These are phyloP conservation scores for Hirundo rustica DNA, from an alignment of 2,797 vertebrate genomes.

Conservation along the genomic window DNA sequence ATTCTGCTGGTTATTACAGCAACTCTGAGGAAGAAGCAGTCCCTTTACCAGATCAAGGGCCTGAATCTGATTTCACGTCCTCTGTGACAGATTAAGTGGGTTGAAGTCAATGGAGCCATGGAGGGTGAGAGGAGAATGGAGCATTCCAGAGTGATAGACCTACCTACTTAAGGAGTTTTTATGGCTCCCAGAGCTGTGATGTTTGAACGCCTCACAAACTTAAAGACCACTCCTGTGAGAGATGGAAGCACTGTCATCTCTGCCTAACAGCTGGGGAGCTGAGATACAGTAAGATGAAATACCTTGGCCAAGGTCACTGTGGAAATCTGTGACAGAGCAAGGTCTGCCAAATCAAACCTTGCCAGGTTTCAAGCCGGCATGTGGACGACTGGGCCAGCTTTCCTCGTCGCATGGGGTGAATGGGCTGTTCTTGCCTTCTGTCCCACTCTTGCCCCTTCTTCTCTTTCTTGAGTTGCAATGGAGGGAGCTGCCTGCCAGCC, in stretches of 20 bases:
- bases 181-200: constrained; percentile 44
- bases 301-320: constrained; percentile 46
- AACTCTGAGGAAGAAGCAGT: neutral
- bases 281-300: constrained; percentile 29
- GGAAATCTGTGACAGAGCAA: constrained; percentile 7
- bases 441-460: neutral
- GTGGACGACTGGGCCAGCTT: neutral
- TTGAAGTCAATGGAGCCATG: neutral
- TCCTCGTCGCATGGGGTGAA: neutral
- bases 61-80: neutral
- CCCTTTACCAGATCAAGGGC: neutral
- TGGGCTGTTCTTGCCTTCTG: neutral
- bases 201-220: constrained; percentile 59
- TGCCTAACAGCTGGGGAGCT: constrained; percentile 47
- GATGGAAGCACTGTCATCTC: neutral
- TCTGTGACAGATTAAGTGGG: neutral
- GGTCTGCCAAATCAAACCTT: neutral
- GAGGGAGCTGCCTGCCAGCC: neutral
- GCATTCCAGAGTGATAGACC: neutral
- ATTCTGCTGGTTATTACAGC: neutral
- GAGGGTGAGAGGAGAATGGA: neutral
- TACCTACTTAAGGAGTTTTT: constrained; percentile 42
- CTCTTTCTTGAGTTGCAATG: neutral
- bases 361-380: neutral
- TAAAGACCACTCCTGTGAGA: constrained; percentile 46